A percentile compares a stretch with the other conserved stretches of the same genome.
phyloP scores from a whole-genome alignment of 1,140 invertebrate genomes.

The Aphaenogaster ashmeadi region DNA sequence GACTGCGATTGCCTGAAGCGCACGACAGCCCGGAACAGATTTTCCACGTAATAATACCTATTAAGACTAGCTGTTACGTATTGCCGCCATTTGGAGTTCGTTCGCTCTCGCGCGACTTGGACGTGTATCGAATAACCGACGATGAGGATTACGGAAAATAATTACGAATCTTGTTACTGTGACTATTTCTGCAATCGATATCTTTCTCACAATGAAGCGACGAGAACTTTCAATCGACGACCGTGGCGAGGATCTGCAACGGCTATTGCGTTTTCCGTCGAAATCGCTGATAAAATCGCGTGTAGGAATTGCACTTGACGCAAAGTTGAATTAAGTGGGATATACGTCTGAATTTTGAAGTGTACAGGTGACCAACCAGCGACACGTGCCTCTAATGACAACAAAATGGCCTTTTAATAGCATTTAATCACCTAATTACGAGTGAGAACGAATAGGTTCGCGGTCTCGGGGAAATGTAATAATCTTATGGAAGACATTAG shows the following conservation, averaged over 20 bases:
- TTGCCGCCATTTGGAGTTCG: conserved; percentile 56
- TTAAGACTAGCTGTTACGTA: conserved; percentile 39
- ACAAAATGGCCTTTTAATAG: conserved; percentile 12
- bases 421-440: conserved; percentile 39
- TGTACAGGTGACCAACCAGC: neutral
- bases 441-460: neutral
- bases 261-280: neutral
- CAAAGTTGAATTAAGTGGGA: conserved; percentile 3
- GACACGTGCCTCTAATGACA: conserved; percentile 39
- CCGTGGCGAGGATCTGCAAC: neutral
- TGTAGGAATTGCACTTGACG: neutral
- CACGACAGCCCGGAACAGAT: conserved; percentile 54
- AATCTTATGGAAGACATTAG: conserved; percentile 1
- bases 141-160: conserved; percentile 64
- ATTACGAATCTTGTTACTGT: conserved; percentile 46
- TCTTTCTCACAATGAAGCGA: neutral
- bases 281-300: neutral
- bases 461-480: neutral
- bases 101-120: conserved; percentile 27
- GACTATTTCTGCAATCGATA: neutral
- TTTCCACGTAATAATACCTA: conserved; percentile 55
- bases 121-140: conserved; percentile 42
- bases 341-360: neutral
- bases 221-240: neutral
- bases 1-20: conserved; percentile 47